Percentiles rank a stretch among this genome's conserved stretches.
phyloP scores from a whole-genome alignment of 2,888 invertebrate species.

The Rhagonycha fulva region DNA sequence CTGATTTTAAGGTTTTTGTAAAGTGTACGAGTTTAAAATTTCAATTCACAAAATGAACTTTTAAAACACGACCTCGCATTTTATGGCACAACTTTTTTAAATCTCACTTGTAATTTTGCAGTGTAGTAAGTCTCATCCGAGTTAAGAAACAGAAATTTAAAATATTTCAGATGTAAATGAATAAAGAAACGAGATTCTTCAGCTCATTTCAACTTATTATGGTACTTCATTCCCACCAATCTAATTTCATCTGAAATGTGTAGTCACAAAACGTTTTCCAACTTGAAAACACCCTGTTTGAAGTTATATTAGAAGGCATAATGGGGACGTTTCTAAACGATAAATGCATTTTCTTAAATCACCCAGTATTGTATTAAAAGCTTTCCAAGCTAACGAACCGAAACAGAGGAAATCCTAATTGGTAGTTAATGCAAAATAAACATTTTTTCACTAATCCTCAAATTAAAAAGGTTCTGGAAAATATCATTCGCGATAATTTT shows the following conservation, averaged over 20 bases:
- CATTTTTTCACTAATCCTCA: not conserved
- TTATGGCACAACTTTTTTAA: not conserved
- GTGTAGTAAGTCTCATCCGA: not conserved
- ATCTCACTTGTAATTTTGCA: not conserved
- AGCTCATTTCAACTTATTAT: not conserved
- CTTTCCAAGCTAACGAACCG: not conserved
- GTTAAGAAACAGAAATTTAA: not conserved
- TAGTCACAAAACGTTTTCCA: not conserved
- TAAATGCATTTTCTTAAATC: not conserved
- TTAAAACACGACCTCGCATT: not conserved
- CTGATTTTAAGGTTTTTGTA: slow-evolving; percentile 10
- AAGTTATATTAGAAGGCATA: not conserved
- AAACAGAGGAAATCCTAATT: not conserved
- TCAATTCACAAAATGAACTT: not conserved
- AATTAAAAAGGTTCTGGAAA: not conserved
- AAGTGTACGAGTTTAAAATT: not conserved
- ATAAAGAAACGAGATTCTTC: not conserved
- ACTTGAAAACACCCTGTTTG: not conserved
- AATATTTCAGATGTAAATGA: not conserved
- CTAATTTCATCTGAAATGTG: not conserved
- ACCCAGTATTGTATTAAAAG: not conserved
- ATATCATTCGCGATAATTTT: not conserved
- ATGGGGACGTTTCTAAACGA: not conserved
- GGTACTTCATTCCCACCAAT: not conserved
- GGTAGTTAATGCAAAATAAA: not conserved